These are phyloP conservation scores for Scomber japonicus DNA, from an alignment of 2,113 vertebrate species.

Conservation along the genomic window DNA sequence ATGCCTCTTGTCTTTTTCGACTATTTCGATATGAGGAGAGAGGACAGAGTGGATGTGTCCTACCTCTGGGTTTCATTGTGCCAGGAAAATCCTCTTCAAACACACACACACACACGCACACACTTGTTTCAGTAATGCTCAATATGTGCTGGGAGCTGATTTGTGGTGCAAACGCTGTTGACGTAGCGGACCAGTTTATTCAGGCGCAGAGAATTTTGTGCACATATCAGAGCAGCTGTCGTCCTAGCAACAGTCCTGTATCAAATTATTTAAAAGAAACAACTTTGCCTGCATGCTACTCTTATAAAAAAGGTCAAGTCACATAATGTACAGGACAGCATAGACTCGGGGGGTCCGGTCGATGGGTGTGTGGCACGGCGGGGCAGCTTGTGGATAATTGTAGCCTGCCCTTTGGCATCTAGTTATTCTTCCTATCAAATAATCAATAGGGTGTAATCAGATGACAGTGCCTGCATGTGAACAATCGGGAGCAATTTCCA, in stretches of 20 bases:
- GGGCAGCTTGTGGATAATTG: conserved; percentile 35
- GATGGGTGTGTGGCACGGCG: conserved; percentile 15
- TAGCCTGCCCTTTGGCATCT: conserved; percentile 39
- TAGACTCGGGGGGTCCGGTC: conserved; percentile 4
- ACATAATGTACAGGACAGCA: background rate
- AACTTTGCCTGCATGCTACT: background rate
- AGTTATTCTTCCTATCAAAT: conserved; percentile 37
- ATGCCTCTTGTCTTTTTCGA: conserved; percentile 11
- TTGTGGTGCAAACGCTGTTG: too few species aligned
- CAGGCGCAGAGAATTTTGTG: background rate
- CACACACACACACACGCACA: background rate
- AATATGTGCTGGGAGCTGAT: background rate
- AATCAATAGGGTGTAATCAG: conserved; percentile 66
- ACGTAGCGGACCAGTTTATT: background rate
- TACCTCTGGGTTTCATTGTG: conserved; percentile 2
- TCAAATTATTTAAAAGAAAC: background rate
- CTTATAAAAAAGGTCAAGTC: background rate
- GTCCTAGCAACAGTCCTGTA: conserved; percentile 1
- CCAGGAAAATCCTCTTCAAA: background rate
- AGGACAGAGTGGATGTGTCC: background rate
- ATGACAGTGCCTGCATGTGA: conserved; percentile 31
- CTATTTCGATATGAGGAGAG: background rate
- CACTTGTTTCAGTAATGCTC: background rate
- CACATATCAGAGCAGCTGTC: background rate
- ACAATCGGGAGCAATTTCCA: conserved; percentile 48